phyloP scores from a whole-genome alignment of 2,113 vertebrate species.

The Aptenodytes patagonicus region DNA sequence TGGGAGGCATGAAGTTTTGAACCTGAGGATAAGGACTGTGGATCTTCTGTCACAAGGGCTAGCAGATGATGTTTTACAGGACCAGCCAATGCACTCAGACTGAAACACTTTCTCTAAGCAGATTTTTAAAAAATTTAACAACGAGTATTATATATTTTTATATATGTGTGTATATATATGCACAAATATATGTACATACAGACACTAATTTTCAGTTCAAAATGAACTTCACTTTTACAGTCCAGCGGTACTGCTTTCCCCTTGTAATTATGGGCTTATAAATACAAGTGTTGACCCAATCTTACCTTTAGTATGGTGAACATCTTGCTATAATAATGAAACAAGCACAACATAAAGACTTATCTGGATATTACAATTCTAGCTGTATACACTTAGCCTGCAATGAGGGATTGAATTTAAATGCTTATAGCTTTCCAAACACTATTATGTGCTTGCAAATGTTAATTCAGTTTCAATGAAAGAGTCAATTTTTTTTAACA shows the following conservation, averaged over 20 bases:
- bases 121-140: not conserved
- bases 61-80: not conserved
- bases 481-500: conserved; percentile 73
- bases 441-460: conserved; percentile 80
- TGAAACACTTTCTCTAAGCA: not conserved
- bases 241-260: not conserved
- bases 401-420: conserved; percentile 77
- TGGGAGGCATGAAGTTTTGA: not conserved
- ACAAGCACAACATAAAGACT: conserved; percentile 33
- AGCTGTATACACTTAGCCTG: conserved; percentile 59
- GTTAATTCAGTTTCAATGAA: conserved; percentile 82
- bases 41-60: not conserved
- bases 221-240: not conserved
- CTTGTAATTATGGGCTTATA: not conserved
- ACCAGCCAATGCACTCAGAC: not conserved
- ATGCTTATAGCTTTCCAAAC: conserved; percentile 78
- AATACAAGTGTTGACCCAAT: not conserved
- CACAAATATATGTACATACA: not conserved
- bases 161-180: not conserved
- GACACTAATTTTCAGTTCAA: not conserved
- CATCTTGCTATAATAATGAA: conserved; percentile 27
- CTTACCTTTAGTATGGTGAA: not conserved
- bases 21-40: not conserved
- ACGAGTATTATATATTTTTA: rapidly evolving
- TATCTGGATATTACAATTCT: conserved; percentile 59